Percentiles rank a stretch among this genome's conserved stretches.
Evolutionary conservation across 2,113 vertebrate species (phyloP).

Genomic region (Tamias sibiricus): DNA sequence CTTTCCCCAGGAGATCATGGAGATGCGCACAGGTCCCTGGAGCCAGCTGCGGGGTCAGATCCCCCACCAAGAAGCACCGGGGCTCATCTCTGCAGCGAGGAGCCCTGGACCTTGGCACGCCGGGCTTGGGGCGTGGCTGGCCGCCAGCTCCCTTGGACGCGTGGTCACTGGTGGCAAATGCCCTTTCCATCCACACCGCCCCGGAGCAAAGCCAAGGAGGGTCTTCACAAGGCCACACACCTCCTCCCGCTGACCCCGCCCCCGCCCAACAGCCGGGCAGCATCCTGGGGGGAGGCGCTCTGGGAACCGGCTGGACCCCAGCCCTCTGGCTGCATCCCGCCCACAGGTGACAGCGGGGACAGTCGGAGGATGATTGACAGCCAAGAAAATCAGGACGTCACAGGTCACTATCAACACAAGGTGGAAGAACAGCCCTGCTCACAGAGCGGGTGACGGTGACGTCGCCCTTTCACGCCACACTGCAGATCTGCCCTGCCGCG

Average conservation of each 20-base stretch:
- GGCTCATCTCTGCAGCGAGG: background rate
- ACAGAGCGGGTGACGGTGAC: too few species aligned
- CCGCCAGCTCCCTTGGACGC: background rate
- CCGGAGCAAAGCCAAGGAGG: background rate
- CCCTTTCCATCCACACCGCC: background rate
- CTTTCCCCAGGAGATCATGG: background rate
- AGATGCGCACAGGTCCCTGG: fast-evolving
- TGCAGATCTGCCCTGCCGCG: fast-evolving
- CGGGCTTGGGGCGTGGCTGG: background rate
- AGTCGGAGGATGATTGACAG: too few species aligned
- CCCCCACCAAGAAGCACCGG: background rate
- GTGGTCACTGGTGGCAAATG: fast-evolving
- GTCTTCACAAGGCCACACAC: too few species aligned
- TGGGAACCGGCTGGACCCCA: too few species aligned
- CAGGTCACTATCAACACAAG: background rate
- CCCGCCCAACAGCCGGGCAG: fast-evolving
- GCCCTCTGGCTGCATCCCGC: too few species aligned
- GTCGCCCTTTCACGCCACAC: too few species aligned
- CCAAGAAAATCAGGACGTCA: background rate
- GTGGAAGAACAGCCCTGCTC: background rate
- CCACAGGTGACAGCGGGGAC: background rate
- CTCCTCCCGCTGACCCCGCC: background rate
- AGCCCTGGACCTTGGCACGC: background rate
- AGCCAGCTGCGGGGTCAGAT: background rate
- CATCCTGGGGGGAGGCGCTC: background rate